Evolutionary conservation across 2,797 vertebrate genomes (phyloP).

Genomic region (Muraenolepis orangiensis): DNA sequence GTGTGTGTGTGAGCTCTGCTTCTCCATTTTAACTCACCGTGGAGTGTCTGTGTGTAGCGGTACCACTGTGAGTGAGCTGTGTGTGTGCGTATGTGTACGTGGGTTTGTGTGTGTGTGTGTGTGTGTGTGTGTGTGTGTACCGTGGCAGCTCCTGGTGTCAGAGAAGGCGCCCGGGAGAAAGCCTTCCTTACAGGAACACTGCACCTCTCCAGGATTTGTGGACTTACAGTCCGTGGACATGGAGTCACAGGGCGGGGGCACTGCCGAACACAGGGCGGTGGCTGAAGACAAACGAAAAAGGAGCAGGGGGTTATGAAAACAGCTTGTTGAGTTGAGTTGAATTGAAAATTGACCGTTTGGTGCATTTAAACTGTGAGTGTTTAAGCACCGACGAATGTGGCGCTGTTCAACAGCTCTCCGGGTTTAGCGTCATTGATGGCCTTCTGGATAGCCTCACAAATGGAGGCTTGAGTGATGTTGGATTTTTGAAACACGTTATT

Average conservation of each 20-base stretch:
- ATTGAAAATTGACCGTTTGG: neutral
- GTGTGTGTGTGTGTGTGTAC: constrained; percentile 30
- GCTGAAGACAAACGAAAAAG: constrained; percentile 19
- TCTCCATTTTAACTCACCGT: no score
- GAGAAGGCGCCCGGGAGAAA: constrained; percentile 52
- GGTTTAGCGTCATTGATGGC: constrained; percentile 21
- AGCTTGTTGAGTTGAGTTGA: no score
- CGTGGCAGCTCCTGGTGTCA: constrained; percentile 55
- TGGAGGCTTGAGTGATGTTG: constrained; percentile 6
- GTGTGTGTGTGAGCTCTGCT: neutral
- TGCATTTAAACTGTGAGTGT: no score
- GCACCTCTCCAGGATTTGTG: no score
- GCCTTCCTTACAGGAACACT: constrained; percentile 63
- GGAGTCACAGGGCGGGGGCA: constrained; percentile 50
- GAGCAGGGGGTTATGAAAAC: neutral
- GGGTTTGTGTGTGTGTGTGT: neutral
- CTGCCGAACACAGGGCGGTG: constrained; percentile 32
- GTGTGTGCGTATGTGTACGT: no score
- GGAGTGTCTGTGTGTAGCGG: no score
- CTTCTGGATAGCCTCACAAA: rapidly evolving
- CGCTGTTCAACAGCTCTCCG: constrained; percentile 8
- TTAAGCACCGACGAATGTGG: constrained; percentile 51
- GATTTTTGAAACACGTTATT: constrained; percentile 65
- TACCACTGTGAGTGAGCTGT: neutral
- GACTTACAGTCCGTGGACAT: constrained; percentile 48